Base-by-base conservation (phyloP, 2,797 vertebrate species). In the Takifugu ocellatus region DNA sequence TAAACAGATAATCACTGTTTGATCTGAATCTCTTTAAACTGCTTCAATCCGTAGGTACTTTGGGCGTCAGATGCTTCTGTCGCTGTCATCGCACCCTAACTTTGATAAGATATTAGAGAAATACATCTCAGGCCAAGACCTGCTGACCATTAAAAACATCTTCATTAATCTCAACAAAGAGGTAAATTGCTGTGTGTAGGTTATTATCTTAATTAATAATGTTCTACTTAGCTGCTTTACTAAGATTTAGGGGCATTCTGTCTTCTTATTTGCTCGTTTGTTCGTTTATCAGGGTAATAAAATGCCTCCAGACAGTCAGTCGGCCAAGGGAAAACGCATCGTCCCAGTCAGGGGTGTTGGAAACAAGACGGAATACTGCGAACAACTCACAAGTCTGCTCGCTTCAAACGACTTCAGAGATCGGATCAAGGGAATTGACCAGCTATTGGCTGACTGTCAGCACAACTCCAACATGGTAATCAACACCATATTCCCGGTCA, bases 51-150 rank as follows among this genome's bases (percentile, higher is more conserved):
- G 63, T 81, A 99, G 97, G 86, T 96, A 92, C 82, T 95, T 93
- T 7, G 96, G 96, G 0, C 87, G 95, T 16, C 94, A 90, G 72
- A 98, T 99, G 94, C 89, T 99, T 68, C 92, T 93, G 64, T 86
- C 73, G 42, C 75, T 98, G 87, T 96, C 95, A 51, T 85, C 87
- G 31, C 93, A 98, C 43, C 90, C 88, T 2, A 92, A 96, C 63
- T 95, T 98, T 72, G 95, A 98, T 56, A 96, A 91, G 86, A 85
- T 88, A 54, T 74, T 98, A 71, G 94, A 98, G 75, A 97, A 92
- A 72, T 91, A 91, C 5, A 78, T 97, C 59, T 81, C 89, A 0
- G 58, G 83, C 62, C 97, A 94, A 92, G 95, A 98, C 75, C 84
- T 96, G 78, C 88, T 89, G 59, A 89, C 92, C 53, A 83, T 95